Evolutionary conservation across 1,140 invertebrate species (phyloP).

Genomic region (Aphelinus atriplicis): DNA sequence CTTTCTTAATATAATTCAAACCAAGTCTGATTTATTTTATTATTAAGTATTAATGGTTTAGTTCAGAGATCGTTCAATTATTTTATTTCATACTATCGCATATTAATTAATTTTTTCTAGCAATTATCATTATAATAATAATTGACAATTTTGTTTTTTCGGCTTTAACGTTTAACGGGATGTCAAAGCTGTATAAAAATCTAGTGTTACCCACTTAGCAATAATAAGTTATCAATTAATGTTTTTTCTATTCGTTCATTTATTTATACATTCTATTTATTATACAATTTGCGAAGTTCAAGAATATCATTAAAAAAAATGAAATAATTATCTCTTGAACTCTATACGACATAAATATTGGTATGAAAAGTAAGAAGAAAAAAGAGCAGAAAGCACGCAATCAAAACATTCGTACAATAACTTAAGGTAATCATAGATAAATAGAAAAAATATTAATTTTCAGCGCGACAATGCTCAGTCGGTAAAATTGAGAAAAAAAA

Average conservation of each 20-base stretch:
- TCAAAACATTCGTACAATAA: slow-evolving; percentile 25
- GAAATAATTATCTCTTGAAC: neutral
- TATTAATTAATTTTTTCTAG: slow-evolving; percentile 35
- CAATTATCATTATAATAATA: slow-evolving; percentile 58
- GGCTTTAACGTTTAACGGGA: slow-evolving; percentile 40
- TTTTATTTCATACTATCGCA: slow-evolving; percentile 22
- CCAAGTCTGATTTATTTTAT: slow-evolving; percentile 26
- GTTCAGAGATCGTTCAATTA: slow-evolving; percentile 47
- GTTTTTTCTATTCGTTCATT: slow-evolving; percentile 41
- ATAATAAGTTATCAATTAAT: slow-evolving; percentile 53
- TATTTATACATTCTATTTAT: slow-evolving; percentile 36
- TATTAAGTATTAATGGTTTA: slow-evolving; percentile 37
- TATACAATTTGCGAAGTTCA: slow-evolving; percentile 15
- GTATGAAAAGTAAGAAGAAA: slow-evolving; percentile 11
- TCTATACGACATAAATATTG: slow-evolving; percentile 22
- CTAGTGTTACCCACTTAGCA: slow-evolving; percentile 44
- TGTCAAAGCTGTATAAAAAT: slow-evolving; percentile 40
- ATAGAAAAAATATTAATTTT: slow-evolving; percentile 40
- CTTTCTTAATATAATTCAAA: slow-evolving; percentile 27
- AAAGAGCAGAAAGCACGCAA: slow-evolving; percentile 19
- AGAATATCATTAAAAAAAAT: neutral
- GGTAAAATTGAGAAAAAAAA: slow-evolving; percentile 30
- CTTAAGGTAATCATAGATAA: slow-evolving; percentile 25
- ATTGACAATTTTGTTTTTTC: slow-evolving; percentile 60
- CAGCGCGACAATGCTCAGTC: slow-evolving; percentile 35